Conservation (phyloP, 2,113 vertebrate species). For the Junco hyemalis region DNA sequence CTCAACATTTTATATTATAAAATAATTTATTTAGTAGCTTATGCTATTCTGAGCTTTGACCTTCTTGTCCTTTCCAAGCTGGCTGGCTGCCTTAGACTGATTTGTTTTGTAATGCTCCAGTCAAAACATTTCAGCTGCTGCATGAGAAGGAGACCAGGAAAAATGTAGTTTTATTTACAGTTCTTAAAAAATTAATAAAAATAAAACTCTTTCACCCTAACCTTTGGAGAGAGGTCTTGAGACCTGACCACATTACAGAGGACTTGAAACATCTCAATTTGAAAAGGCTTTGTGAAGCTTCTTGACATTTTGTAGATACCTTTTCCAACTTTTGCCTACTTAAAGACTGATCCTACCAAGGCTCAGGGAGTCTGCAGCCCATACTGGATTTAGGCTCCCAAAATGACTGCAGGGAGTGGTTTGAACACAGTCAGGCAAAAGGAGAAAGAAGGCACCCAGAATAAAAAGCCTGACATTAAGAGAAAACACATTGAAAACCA, state of each 20-base stretch:
- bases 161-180: neutral
- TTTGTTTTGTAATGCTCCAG: conserved; percentile 23
- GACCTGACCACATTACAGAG: neutral
- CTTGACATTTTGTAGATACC: neutral
- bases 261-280: neutral
- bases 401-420: neutral
- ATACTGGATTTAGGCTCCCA: neutral
- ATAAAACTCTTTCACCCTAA: neutral
- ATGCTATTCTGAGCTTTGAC: neutral
- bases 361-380: neutral
- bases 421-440: neutral
- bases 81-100: conserved; percentile 15
- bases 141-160: neutral
- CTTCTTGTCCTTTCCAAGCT: conserved; percentile 32
- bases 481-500: neutral
- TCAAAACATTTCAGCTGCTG: conserved; percentile 52
- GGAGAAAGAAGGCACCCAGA: neutral
- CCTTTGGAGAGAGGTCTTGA: neutral
- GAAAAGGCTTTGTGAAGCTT: neutral
- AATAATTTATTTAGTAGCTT: conserved; percentile 10
- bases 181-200: neutral
- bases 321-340: neutral
- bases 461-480: neutral
- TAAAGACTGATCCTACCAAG: neutral
- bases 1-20: conserved; percentile 24